Conservation (phyloP, 2,113 vertebrate genomes). For the Oncorhynchus gorbuscha region DNA sequence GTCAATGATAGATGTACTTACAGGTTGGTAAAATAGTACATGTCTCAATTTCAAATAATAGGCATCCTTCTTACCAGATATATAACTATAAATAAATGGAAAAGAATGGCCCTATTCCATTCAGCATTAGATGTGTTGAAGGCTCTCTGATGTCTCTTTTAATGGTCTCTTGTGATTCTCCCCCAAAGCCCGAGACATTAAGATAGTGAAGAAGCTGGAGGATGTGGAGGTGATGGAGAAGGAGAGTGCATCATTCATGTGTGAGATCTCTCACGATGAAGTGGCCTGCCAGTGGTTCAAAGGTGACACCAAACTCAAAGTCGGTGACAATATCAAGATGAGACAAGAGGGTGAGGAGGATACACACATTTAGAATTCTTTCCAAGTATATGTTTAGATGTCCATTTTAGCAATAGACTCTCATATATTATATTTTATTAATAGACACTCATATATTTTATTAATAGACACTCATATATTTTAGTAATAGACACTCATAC, state of each 20-base stretch:
- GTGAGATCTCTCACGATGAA: constrained; percentile 91
- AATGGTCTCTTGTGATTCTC: neutral
- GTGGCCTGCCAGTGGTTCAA: constrained; percentile 89
- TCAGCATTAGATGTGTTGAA: neutral
- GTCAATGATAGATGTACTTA: too few species aligned
- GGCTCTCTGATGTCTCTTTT: neutral
- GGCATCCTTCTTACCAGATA: too few species aligned
- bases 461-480: too few species aligned
- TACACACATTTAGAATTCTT: neutral
- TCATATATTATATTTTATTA: neutral
- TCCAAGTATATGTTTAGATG: neutral
- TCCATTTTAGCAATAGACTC: neutral
- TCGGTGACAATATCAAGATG: constrained; percentile 83
- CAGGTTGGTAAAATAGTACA: too few species aligned
- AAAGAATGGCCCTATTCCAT: neutral
- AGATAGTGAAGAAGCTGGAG: constrained; percentile 82
- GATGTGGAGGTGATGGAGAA: constrained; percentile 88
- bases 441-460: neutral
- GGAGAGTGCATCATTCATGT: constrained; percentile 83
- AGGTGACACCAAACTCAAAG: constrained; percentile 79
- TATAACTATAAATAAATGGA: too few species aligned
- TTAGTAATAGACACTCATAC: too few species aligned
- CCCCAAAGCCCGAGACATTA: constrained; percentile 82
- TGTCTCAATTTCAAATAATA: too few species aligned
- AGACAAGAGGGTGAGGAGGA: constrained; percentile 84